Evolutionary conservation across 1,140 invertebrate species (phyloP), one percentile per base, ranked within the genome.

Genomic region (Lasaia peninsularis): DNA sequence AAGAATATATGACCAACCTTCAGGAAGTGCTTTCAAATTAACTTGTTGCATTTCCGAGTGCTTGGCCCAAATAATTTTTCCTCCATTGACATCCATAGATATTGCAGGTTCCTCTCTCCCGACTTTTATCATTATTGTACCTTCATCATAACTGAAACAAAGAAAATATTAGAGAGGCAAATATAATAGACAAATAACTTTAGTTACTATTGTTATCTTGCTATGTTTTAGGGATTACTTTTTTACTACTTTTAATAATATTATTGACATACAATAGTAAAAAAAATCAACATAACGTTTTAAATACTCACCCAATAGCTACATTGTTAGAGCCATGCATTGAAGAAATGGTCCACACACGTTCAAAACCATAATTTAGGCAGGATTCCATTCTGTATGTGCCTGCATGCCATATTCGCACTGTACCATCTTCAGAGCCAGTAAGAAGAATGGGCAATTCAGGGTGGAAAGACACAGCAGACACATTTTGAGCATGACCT

Each of bases 11-110:
- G 21, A 32, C 16, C 90, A 90, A 76, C 94, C 94, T 73, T 96
- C 93, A 0, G 93, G 92, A 18, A 97, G 80, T 0, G 95, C 93
- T 86, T 98, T 98, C 51, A 99, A 86, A 89, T 99, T 99, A 1
- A 98, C 98, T 84, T 99, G 98, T 79, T 99, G 98, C 68, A 99
- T 94, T 90, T 99, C 98, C 0, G 97, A 98, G 82, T 99, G 98
- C 71, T 95, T 95, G 0, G 98, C 98, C 98, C 98, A 99, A 35
- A 99, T 96, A 48, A 99, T 99, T 91, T 99, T 99, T 37, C 98
- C 98, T 50, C 98, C 98, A 69, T 94, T 95, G 0, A 95, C 94
- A 88, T 99, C 99, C 99, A 99, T 99, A 0, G 98, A 99, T 71
- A 99, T 98, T 0, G 98, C 98, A 1, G 99, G 99, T 78, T 99